These are phyloP conservation scores for Prenolepis imparis DNA, from an alignment of 2,888 invertebrate genomes.

Conservation along the genomic window DNA sequence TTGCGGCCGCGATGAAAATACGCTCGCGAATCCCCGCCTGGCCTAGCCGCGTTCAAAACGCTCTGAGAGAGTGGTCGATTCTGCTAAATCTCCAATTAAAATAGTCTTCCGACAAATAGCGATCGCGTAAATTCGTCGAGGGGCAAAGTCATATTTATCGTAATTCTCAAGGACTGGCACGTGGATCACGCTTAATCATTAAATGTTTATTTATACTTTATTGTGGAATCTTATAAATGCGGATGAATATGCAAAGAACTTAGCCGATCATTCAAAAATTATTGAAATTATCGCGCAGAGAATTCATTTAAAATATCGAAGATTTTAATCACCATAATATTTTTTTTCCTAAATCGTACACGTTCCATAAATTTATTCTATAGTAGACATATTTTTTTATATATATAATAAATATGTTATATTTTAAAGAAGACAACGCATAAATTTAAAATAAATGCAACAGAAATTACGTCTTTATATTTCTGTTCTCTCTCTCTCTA, in stretches of 20 bases:
- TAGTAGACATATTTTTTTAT: neutral
- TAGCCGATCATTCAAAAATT: neutral
- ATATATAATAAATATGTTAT: neutral
- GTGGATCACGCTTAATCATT: neutral
- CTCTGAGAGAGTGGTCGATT: neutral
- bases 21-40: too few species aligned
- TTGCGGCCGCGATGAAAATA: constrained; percentile 41
- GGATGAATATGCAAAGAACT: neutral
- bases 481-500: neutral
- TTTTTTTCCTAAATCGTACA: neutral
- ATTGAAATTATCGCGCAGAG: neutral
- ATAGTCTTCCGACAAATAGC: constrained; percentile 34
- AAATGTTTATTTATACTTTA: neutral
- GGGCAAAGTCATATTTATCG: neutral
- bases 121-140: neutral
- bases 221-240: neutral
- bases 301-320: neutral
- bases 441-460: constrained; percentile 18
- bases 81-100: constrained; percentile 22
- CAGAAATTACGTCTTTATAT: neutral
- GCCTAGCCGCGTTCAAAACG: neutral
- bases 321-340: neutral
- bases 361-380: neutral
- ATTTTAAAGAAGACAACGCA: neutral
- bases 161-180: neutral